Conservation (phyloP, 2,113 vertebrate species). For the Natator depressus region DNA sequence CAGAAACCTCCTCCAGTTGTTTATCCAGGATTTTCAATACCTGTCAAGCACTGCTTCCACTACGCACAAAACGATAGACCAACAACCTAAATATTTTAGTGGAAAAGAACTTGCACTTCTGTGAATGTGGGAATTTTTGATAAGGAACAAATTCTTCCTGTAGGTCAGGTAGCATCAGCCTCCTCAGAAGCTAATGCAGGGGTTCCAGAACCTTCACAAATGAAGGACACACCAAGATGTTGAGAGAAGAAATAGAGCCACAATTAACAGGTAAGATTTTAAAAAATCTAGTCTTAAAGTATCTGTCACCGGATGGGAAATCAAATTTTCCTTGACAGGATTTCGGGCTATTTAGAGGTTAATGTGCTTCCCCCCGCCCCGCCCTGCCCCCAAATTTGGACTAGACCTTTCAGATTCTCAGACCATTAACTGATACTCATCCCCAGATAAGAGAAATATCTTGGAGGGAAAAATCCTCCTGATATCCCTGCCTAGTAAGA, state of each 20-base stretch:
- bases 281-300: neutral
- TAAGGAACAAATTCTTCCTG: neutral
- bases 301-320: neutral
- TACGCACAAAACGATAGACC: neutral
- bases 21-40: neutral
- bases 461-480: neutral
- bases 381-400: neutral
- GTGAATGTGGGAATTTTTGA: slow-evolving; percentile 25
- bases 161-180: neutral
- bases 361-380: neutral
- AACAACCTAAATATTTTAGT: neutral
- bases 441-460: neutral
- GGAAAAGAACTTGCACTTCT: slow-evolving; percentile 25
- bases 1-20: neutral
- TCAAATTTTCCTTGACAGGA: neutral
- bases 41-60: neutral
- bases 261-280: neutral
- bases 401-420: neutral
- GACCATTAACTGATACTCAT: neutral
- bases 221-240: neutral
- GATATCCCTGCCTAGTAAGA: neutral
- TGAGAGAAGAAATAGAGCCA: neutral
- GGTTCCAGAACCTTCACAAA: neutral
- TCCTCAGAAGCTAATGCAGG: neutral
- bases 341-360: neutral